Base-by-base conservation (phyloP, 1,140 invertebrate species). In the Philotrypesis tridentata region DNA sequence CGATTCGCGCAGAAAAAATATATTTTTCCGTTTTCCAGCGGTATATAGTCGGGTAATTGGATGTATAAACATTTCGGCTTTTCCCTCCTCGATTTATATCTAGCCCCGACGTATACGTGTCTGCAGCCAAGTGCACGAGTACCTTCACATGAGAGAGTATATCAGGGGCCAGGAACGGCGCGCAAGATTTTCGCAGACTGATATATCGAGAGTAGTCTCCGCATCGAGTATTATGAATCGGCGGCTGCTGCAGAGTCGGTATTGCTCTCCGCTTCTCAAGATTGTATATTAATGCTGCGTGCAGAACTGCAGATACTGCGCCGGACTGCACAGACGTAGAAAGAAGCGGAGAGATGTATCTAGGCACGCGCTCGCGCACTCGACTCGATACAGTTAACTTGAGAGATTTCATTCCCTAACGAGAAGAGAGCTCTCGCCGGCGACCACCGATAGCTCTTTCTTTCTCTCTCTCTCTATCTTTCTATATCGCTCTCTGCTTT, bases 341-440 rank as follows among this genome's bases (percentile, higher is more conserved):
- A 23, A 48, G n/a, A 27, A 55, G 21, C 29, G 17, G 11, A 27
- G 43, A 33, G 77, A 79, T 71, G 67, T 31, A 31, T 77, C 33
- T 31, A 76, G 55, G 7, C 33, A 1, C 21, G 48, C 14, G n/a
- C 31, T n/a, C 25, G 33, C 40, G 17, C 76, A 8, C 78, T 43
- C 23, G 60, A 48, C 48, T 48, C 55, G 23, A 80, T 80, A 74
- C 31, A 33, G 29, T 63, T 48, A 60, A 75, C 79, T 80, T 72
- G 72, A 72, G 72, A 72, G 40, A 82, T 77, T 75, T 76, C 61
- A 55, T 82, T 77, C 67, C 37, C 75, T 82, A 78, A 78, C 81
- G 75, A 82, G 80, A 61, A 27, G 12, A 48, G 37, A 77, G 74
- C 63, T 48, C 43, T 37, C 73, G n/a, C 25, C 70, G n/a, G 29